phyloP scores from a whole-genome alignment of 2,888 invertebrate species.

The Uropetala carovei region DNA sequence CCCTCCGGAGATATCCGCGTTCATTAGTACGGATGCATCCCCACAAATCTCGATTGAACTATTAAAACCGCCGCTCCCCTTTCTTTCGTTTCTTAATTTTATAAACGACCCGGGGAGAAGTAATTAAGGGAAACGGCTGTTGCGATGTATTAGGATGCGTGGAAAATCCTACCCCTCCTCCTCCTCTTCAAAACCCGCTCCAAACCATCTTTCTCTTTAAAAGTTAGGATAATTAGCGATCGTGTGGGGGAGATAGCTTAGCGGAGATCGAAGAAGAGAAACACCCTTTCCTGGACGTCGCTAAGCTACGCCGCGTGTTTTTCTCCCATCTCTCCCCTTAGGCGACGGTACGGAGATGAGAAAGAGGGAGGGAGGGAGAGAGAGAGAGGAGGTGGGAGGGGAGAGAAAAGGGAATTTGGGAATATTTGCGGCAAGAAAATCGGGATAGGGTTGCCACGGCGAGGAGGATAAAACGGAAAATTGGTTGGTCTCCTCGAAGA shows the following conservation, averaged over 20 bases:
- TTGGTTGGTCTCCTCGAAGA: neutral
- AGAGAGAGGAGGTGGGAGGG: neutral
- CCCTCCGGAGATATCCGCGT: neutral
- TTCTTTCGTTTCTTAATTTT: neutral
- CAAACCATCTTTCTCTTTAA: neutral
- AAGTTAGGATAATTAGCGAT: conserved; percentile 58
- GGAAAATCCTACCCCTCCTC: conserved; percentile 2
- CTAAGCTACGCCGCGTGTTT: neutral
- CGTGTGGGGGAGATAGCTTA: neutral
- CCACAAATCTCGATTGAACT: conserved; percentile 41
- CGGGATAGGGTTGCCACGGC: too few relatives aligned
- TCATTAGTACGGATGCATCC: conserved; percentile 5
- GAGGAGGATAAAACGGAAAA: neutral
- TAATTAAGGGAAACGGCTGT: conserved; percentile 40
- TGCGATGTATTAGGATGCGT: conserved; percentile 44
- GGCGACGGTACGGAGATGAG: neutral
- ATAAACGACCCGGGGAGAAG: conserved; percentile 14
- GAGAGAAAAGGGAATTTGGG: conserved; percentile 5
- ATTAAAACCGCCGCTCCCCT: neutral
- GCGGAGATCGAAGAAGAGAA: neutral
- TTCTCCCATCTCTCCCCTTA: neutral
- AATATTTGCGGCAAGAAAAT: neutral
- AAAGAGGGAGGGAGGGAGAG: neutral
- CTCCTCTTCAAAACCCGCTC: too few relatives aligned
- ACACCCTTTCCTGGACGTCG: neutral